Evolutionary conservation across 2,888 invertebrate species (phyloP).

Genomic region (Caenorhabditis sp.): DNA sequence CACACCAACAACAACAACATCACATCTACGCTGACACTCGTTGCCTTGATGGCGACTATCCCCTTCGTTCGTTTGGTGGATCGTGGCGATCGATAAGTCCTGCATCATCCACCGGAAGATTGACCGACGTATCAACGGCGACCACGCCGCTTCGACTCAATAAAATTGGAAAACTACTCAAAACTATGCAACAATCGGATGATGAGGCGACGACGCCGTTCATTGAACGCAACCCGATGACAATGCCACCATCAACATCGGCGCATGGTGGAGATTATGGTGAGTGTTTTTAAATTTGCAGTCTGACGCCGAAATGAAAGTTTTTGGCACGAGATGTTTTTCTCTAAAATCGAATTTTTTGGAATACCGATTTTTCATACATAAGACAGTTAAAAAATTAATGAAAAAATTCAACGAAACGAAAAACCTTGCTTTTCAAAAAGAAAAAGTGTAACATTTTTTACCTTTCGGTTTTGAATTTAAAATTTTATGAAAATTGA

Average conservation of each 20-base stretch:
- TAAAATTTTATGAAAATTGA: no score
- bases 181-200: conserved; percentile 44
- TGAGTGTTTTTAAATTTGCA: not conserved
- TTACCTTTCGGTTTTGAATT: no score
- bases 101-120: conserved; percentile 32
- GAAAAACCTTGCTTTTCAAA: no score
- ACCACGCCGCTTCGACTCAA: conserved; percentile 58
- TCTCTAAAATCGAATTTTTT: no score
- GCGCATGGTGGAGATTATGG: not conserved
- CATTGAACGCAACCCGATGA: conserved; percentile 9
- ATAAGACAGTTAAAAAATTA: no score
- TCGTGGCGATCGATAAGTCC: conserved; percentile 33
- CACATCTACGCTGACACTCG: conserved; percentile 46
- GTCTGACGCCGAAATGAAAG: no score
- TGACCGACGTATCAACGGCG: conserved; percentile 24
- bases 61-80: conserved; percentile 40
- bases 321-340: no score
- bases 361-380: no score
- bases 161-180: conserved; percentile 62
- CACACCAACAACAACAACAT: conserved; percentile 8
- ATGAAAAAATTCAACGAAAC: no score
- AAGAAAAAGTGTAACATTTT: no score
- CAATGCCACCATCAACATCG: not conserved
- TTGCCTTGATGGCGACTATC: conserved; percentile 25
- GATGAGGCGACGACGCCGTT: conserved; percentile 29